Base-by-base conservation (phyloP, 2,888 invertebrate species). In the Resseliella maxima region DNA sequence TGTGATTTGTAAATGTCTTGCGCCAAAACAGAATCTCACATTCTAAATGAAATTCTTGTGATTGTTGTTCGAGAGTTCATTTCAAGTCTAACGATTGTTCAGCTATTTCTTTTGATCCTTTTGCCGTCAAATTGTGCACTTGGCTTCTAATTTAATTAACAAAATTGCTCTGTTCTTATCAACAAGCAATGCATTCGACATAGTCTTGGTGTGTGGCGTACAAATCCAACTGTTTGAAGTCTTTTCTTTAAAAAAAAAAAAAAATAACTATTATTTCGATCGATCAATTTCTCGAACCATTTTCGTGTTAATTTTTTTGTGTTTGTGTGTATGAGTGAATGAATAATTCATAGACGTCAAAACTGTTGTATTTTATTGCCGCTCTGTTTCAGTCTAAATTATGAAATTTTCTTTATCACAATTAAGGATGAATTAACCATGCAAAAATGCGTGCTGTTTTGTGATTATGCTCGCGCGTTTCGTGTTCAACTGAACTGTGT, bases 391-490 rank as follows among this genome's bases (percentile, higher is more conserved):
- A 38, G 38, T 83, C 6, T 38, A 38, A 83, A 83, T 83, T 83
- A 83, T 83, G 83, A 38, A 83, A 83, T 36, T 83, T 38, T 24
- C 38, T 83, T 8, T n/a, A 83, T 38, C 38, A 38, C 83, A 83
- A 83, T 83, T 38, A 83, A 83, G 83, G 38, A 83, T 83, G 38
- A 83, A 83, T 83, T 38, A 83, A 38, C 38, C 38, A n/a, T 83
- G 38, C 38, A 83, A 38, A n/a, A 83, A 83, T 38, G 36, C 38
- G 83, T 83, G 83, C 36, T 15, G 35, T 38, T 1, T 31, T 5
- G 38, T 21, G 21, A n/a, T 27, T 83, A 8, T 72, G 72, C 1
- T 72, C 0, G 35, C 35, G 2, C 1, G n/a, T 36, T 36, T 38
- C 72, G 72, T 83, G n/a, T 83, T 83, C 8, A n/a, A 83, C n/a